Evolutionary conservation across 2,888 invertebrate species (phyloP), one percentile per base, ranked within the genome.

Genomic region (Cephus nigrinus): DNA sequence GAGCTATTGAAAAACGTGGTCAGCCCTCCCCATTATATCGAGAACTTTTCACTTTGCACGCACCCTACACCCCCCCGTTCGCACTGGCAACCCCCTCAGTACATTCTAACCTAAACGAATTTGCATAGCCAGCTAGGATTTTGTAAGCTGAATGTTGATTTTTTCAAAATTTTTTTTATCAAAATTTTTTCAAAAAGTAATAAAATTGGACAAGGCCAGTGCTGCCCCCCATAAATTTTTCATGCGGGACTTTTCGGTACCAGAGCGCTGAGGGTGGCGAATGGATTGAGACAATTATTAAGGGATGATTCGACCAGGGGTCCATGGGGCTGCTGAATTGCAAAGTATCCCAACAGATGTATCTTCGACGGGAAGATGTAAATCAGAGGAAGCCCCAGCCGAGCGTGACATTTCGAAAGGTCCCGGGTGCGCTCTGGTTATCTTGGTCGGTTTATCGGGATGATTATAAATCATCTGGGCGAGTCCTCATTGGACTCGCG

Each of bases 381-480:
- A 78, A 78, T 78, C 78, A 78, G 72, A 80, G 78, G 78, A 76
- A 71, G 55, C 23, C 55, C 23, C 23, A 55, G 23, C 23, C 23
- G 55, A 55, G 55, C 55, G 23, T 55, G 55, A 55, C 23, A 55
- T 9, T 55, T 55, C 55, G 55, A 55, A 55, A 55, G 55, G 55
- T 55, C 55, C 55, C 9, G 55, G 55, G 55, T 23, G 55, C 55
- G 55, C 2, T 9, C 55, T 55, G 80, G 84, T 87, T 90, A 90
- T 90, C 89, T 85, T 82, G 76, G 80, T 76, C 76, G 82, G 85
- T 85, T 88, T 90, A 91, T 91, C 91, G 85, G 81, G 82, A 83
- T 84, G 85, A 86, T 87, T 88, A 88, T 91, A 90, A 90, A 90
- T 91, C 90, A 90, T 82, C 79, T 80, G 77, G 81, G 80, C 71